Conservation (phyloP, 2,113 vertebrate genomes). For the Oreochromis spilurus region DNA sequence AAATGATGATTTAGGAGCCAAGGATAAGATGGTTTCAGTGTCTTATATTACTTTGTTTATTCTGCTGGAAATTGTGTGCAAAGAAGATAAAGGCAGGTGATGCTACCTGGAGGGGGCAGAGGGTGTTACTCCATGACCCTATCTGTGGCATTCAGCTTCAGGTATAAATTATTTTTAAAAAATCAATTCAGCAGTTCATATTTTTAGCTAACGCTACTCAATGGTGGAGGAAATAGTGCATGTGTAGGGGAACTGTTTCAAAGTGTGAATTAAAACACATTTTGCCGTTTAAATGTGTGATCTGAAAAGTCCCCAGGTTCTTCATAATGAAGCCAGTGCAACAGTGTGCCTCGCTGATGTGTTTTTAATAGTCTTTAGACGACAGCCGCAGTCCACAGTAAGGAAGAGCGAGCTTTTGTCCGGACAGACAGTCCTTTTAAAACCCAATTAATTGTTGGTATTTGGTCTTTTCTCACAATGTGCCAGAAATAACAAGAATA, state of each 20-base stretch:
- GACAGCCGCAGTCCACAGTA: not conserved
- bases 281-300: not conserved
- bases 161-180: not conserved
- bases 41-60: not conserved
- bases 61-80: not conserved
- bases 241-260: not conserved
- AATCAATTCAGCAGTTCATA: not conserved
- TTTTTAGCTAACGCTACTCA: not conserved
- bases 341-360: not conserved
- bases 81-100: not conserved
- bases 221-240: not conserved
- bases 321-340: not conserved
- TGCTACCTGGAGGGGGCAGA: not conserved
- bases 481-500: not conserved
- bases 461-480: not conserved
- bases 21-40: not conserved
- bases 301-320: not conserved
- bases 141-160: not conserved
- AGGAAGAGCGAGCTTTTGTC: not conserved
- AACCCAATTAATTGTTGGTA: not conserved
- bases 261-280: not conserved
- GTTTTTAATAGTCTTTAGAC: not conserved
- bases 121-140: not conserved
- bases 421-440: not conserved
- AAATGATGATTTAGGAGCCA: not conserved